Conservation (phyloP, 2,888 invertebrate genomes). For the Drosophila greeni region DNA sequence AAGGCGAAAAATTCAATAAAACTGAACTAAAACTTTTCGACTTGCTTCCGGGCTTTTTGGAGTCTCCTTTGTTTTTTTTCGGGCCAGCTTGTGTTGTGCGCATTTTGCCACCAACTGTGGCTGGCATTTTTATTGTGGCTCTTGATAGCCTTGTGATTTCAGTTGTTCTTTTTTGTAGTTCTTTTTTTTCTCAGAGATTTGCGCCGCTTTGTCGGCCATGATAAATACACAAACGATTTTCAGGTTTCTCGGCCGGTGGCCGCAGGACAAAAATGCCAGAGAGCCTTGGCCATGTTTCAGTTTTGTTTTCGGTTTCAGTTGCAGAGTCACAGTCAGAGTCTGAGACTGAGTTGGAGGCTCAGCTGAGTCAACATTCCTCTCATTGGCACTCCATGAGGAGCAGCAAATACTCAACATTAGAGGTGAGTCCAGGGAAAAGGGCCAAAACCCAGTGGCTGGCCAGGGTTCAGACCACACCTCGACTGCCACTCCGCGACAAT, state of each 20-base stretch:
- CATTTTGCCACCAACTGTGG: conserved; percentile 66
- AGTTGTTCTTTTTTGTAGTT: conserved; percentile 17
- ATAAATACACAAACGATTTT: conserved; percentile 69
- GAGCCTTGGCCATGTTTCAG: conserved; percentile 31
- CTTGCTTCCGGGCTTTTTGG: conserved; percentile 45
- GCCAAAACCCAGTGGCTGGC: conserved; percentile 33
- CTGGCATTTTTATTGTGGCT: conserved; percentile 71
- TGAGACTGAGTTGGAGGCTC: too few species aligned
- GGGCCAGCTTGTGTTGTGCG: conserved; percentile 44
- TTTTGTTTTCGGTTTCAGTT: conserved; percentile 60
- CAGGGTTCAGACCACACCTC: conserved; percentile 38
- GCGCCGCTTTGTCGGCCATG: conserved; percentile 69
- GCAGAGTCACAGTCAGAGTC: too few species aligned
- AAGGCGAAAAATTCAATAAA: conserved; percentile 66
- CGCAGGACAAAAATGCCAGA: conserved; percentile 60
- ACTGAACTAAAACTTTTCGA: conserved; percentile 44
- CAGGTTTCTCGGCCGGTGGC: conserved; percentile 67
- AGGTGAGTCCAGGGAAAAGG: conserved; percentile 45
- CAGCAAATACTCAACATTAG: conserved; percentile 67
- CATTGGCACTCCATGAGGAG: conserved; percentile 61
- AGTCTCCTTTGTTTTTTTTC: conserved; percentile 15
- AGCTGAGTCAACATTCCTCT: conserved; percentile 40
- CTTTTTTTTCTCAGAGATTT: conserved; percentile 53
- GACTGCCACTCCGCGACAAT: conserved; percentile 64
- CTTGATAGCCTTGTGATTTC: conserved; percentile 72